Evolutionary conservation across 2,888 invertebrate species (phyloP), one percentile per base, ranked within the genome.

Genomic region (Blastobasis adustella): DNA sequence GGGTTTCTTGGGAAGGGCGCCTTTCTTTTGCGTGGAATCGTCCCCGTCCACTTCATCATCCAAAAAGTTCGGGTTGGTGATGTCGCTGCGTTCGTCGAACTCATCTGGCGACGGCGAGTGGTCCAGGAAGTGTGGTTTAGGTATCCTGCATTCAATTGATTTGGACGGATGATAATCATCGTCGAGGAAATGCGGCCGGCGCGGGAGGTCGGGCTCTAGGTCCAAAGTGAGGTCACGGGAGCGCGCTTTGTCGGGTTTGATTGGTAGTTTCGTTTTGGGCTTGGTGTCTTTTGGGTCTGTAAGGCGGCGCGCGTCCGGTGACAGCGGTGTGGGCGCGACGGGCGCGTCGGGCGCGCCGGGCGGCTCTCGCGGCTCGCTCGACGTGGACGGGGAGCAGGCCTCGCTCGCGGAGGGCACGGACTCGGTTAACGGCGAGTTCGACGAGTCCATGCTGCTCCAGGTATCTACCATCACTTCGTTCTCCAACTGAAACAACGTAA

Each of bases 171-270:
- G 89, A 53, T 90, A 90, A 71, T 91, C 92, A 62, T 91, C 91
- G 64, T 92, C 91, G 48, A 92, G 81, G 64, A 92, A 92, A 73
- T 91, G 92, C 37, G 90, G 89, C 61, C 90, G 89, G 61, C 88
- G 89, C 47, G 86, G 74, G 47, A 73, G 67, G 52, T 81, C 78
- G 49, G 78, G 66, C 47, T 83, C 82, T 58, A 88, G 62, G 49
- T 84, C 81, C 55, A 88, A 70, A 23, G 82, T 82, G 23, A 89
- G 76, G 58, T 85, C 79, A 60, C 84, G 78, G 54, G 82, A 75
- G 55, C 85, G 85, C 71, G 80, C 79, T 59, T 84, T 87, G 75
- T 87, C 85, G 6, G 49, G 8, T 40, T 54, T 54, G 8, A 23
- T 45, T 6, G 51, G 47, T 6, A 71, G 66, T 69, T 73, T 77